Evolutionary conservation across 2,888 invertebrate species (phyloP).

Genomic region (Anagyrus pseudococci): DNA sequence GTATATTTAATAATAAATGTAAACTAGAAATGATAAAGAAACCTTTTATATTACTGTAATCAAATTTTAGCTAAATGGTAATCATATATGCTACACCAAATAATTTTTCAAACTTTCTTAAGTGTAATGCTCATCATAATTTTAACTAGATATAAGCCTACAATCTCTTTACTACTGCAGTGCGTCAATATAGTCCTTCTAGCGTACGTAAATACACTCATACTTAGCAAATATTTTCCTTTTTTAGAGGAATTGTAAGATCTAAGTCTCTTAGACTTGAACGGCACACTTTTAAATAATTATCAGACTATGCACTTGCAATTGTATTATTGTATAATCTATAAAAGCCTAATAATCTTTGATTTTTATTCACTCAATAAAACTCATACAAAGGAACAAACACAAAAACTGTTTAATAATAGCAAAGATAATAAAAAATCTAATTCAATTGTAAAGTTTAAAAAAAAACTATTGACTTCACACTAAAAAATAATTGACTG

Average conservation of each 20-base stretch:
- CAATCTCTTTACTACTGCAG: constrained; percentile 19
- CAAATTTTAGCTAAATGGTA: too few species aligned
- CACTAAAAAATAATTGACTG: neutral
- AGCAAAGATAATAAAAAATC: too few species aligned
- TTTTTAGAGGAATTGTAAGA: constrained; percentile 18
- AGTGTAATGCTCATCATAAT: constrained; percentile 13
- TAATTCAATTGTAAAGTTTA: neutral
- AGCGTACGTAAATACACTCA: constrained; percentile 28
- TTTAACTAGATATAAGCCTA: constrained; percentile 25
- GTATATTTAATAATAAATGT: neutral
- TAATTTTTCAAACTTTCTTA: constrained; percentile 16
- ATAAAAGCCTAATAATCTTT: constrained; percentile 28
- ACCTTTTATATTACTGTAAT: neutral
- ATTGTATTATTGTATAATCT: constrained; percentile 23
- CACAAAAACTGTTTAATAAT: too few species aligned
- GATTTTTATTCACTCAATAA: constrained; percentile 26
- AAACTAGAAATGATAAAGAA: neutral
- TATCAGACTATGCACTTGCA: constrained; percentile 30
- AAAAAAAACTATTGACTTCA: neutral
- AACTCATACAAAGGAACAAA: too few species aligned
- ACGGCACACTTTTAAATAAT: constrained; percentile 36
- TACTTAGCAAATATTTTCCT: neutral
- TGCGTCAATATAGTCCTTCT: constrained; percentile 26
- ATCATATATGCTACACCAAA: too few species aligned
- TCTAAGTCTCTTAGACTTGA: constrained; percentile 28